Conservation (phyloP, 2,888 invertebrate genomes). For the Harpalus rufipes region DNA sequence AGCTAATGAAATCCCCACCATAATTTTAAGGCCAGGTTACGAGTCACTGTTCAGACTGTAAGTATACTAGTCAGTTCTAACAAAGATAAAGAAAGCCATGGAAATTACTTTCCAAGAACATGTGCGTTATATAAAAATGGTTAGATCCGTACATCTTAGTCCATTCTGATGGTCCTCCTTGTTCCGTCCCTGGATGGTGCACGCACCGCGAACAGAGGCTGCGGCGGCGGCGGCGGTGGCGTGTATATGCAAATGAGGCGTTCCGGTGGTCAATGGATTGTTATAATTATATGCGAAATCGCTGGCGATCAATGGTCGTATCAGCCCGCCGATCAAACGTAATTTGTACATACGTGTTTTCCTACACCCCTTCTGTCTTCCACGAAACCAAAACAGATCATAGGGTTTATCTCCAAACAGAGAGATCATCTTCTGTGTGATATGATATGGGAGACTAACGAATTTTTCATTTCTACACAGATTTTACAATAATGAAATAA, state of each 20-base stretch:
- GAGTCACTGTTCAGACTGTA: too few species aligned
- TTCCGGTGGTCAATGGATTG: slow-evolving; percentile 67
- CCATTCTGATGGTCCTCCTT: not conserved
- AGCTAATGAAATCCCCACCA: too few species aligned
- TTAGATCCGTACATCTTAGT: too few species aligned
- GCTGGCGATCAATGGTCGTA: slow-evolving; percentile 66
- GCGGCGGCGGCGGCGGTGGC: slow-evolving; percentile 68
- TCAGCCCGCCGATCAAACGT: slow-evolving; percentile 62
- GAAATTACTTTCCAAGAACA: too few species aligned
- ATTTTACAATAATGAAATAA: too few species aligned
- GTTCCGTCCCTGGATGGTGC: slow-evolving; percentile 29
- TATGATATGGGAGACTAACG: too few species aligned
- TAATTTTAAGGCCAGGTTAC: too few species aligned
- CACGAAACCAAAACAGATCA: slow-evolving; percentile 24
- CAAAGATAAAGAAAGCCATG: too few species aligned
- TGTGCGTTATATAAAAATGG: too few species aligned
- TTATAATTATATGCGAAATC: slow-evolving; percentile 67
- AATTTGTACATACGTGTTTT: slow-evolving; percentile 65
- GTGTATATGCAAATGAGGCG: slow-evolving; percentile 70
- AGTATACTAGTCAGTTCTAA: too few species aligned
- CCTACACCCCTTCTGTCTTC: slow-evolving; percentile 47
- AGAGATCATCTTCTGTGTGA: too few species aligned
- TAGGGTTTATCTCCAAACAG: not conserved
- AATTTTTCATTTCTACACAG: too few species aligned
- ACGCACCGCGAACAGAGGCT: slow-evolving; percentile 69